phyloP scores from a whole-genome alignment of 2,888 invertebrate species.

The Brachyptera putata region DNA sequence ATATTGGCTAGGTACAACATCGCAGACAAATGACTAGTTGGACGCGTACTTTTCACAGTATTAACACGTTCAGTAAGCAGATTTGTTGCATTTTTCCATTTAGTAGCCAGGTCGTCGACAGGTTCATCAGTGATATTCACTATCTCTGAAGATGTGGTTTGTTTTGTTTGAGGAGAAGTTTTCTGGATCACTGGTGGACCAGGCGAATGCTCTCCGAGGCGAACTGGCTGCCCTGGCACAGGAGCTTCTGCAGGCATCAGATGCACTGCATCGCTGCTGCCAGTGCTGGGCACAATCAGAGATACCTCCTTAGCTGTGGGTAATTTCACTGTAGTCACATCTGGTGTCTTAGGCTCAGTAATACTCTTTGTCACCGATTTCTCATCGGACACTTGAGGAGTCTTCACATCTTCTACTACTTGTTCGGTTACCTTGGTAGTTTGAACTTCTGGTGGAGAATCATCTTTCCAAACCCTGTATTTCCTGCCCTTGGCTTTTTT shows the following conservation, averaged over 20 bases:
- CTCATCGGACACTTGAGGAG: not conserved
- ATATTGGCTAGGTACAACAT: constrained; percentile 59
- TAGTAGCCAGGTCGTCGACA: constrained; percentile 43
- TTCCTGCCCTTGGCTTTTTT: not conserved
- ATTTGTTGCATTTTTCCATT: constrained; percentile 53
- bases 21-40: constrained; percentile 55
- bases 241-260: constrained; percentile 24
- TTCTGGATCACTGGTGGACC: constrained; percentile 29
- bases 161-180: not conserved
- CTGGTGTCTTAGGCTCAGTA: constrained; percentile 35
- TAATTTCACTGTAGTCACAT: too few species aligned
- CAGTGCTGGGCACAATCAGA: too few species aligned
- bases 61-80: constrained; percentile 53
- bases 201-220: constrained; percentile 37
- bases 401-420: constrained; percentile 25
- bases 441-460: constrained; percentile 19
- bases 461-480: not conserved
- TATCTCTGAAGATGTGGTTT: not conserved
- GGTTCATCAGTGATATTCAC: not conserved
- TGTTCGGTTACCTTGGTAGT: constrained; percentile 32
- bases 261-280: constrained; percentile 19
- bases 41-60: constrained; percentile 51
- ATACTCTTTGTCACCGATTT: not conserved
- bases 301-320: too few species aligned
- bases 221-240: constrained; percentile 22